Conservation (phyloP, 35 echinoderm and acorn worm genomes). For the Strongylocentrotus purpuratus region DNA sequence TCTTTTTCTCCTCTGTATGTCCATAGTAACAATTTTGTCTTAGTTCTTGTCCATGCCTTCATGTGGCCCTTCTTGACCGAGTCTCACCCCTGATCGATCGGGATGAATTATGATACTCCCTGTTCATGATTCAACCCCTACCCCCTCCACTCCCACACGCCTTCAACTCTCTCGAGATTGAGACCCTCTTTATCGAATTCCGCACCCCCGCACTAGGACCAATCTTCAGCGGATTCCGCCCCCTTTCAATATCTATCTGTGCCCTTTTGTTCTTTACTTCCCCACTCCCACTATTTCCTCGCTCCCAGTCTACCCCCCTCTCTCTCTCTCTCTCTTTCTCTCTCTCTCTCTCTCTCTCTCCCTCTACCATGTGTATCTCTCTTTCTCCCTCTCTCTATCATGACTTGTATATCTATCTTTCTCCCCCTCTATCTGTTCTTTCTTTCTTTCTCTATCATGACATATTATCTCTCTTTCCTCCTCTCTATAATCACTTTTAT, state of each 20-base stretch:
- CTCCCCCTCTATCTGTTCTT: neutral
- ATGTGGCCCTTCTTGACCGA: neutral
- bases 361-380: too few relatives aligned
- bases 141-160: neutral
- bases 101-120: conserved; percentile 31
- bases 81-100: conserved; percentile 39
- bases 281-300: too few relatives aligned
- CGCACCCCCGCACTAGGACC: neutral
- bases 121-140: conserved; percentile 25
- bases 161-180: neutral
- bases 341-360: too few relatives aligned
- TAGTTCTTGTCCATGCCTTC: neutral
- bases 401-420: too few relatives aligned
- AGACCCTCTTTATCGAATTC: conserved; percentile 8
- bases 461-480: neutral
- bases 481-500: neutral
- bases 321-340: too few relatives aligned
- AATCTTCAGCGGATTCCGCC: neutral
- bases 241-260: too few relatives aligned
- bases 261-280: too few relatives aligned
- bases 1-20: too few relatives aligned
- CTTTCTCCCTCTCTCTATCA: too few relatives aligned
- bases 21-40: neutral
- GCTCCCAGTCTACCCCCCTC: too few relatives aligned
- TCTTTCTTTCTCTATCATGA: neutral